These are phyloP conservation scores for Ictalurus punctatus DNA, from an alignment of 2,113 vertebrate species.

Conservation along the genomic window DNA sequence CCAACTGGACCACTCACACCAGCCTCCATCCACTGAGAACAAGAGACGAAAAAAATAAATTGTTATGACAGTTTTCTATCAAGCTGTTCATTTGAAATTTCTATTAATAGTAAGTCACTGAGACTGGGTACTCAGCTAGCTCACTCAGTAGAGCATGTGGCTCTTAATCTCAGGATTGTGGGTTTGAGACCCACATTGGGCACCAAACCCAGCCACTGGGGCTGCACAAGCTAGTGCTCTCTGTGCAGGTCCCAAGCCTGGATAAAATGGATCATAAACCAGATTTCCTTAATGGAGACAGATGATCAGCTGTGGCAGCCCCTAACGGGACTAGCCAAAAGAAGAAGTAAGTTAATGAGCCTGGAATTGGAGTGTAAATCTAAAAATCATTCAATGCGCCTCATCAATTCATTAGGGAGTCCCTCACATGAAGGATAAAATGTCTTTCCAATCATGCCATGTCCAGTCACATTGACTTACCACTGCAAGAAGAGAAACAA, in stretches of 20 bases:
- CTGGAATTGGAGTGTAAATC: not conserved
- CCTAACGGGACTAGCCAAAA: too few species aligned
- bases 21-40: constrained; percentile 75
- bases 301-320: too few species aligned
- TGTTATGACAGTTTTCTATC: not conserved
- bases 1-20: constrained; percentile 87
- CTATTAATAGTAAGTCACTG: not conserved
- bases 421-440: not conserved
- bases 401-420: not conserved
- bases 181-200: too few species aligned
- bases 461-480: not conserved
- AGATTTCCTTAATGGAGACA: too few species aligned
- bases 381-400: not conserved
- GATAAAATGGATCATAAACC: too few species aligned
- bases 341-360: too few species aligned
- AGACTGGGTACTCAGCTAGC: not conserved
- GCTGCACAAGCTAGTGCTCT: too few species aligned
- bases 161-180: too few species aligned
- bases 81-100: not conserved
- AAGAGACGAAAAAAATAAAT: not conserved
- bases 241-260: too few species aligned
- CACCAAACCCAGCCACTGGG: too few species aligned
- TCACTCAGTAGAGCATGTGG: too few species aligned
- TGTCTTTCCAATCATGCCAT: not conserved
- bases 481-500: not conserved